Base-by-base conservation (phyloP, 2,888 invertebrate genomes). In the Mechanitis mazaeus region DNA sequence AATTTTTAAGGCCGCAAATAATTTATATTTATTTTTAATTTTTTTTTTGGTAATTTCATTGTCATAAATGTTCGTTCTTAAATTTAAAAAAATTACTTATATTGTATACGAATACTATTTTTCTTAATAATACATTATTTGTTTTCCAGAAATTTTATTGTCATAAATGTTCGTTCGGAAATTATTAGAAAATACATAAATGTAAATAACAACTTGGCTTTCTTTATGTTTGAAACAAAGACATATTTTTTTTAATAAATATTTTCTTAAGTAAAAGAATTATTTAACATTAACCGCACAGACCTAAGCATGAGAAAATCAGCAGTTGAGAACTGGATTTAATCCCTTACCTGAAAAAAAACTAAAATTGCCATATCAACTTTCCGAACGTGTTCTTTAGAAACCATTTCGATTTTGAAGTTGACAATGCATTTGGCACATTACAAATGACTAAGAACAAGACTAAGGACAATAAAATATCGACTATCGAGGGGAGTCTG, bases 381-480 rank as follows among this genome's bases (percentile, higher is more conserved):
- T 69, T 69, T 61, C 69, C 72, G 79, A 81, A 65, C 58, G 35
- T 45, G 64, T 64, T 63, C 64, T 58, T 75, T 81, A 77, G 58
- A 75, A 80, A 77, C 74, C 58, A 64, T 66, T 70, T 70, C 64
- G 56, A 71, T 68, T 64, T 71, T 63, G 50, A 69, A 68, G 63
- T 73, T 64, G 68, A 83, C 83, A 85, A 84, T 82, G 71, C 75
- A 66, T 75, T 87, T 81, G 70, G 83, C 84, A 69, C 79, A 74
- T 76, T 74, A 78, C 72, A 77, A 76, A 75, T 74, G 75, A 71
- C 74, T 72, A 75, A 77, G 79, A 78, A 81, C 76, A 75, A 75
- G 73, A 73, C 77, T 73, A 76, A 69, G 77, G 72, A 71, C 64
- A 75, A 76, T 75, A 72, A 74, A 74, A 73, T 75, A 77, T 75